phyloP scores from a whole-genome alignment of 2,888 invertebrate species.

The Nasonovia ribisnigri region DNA sequence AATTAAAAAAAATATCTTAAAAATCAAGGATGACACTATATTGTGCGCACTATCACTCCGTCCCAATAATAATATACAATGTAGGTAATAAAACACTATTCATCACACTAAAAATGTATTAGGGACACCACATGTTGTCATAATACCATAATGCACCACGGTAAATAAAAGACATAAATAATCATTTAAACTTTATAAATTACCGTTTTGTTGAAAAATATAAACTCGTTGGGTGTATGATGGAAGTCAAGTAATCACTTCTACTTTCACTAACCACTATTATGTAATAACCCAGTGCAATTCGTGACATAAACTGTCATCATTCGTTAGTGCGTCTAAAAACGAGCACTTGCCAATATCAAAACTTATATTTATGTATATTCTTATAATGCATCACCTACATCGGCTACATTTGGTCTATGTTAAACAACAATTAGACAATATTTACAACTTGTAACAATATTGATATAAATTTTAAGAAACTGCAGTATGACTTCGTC shows the following conservation, averaged over 20 bases:
- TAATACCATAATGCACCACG: not conserved
- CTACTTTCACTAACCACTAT: constrained; percentile 64
- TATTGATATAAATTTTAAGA: constrained; percentile 16
- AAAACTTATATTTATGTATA: not conserved
- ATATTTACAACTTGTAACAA: not conserved
- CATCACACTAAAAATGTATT: not conserved
- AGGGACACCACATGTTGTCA: not conserved
- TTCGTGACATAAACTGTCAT: constrained; percentile 55
- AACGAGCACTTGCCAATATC: constrained; percentile 41
- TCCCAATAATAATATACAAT: not conserved
- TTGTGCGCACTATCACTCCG: not conserved
- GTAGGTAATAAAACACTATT: constrained; percentile 13
- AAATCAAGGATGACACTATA: not conserved
- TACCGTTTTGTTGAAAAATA: constrained; percentile 14
- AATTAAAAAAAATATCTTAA: constrained; percentile 1
- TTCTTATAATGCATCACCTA: not conserved
- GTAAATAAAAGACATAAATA: not conserved
- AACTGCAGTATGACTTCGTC: not conserved
- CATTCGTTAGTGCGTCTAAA: constrained; percentile 35
- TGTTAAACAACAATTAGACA: not conserved
- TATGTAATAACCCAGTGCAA: constrained; percentile 32
- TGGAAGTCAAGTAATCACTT: constrained; percentile 49
- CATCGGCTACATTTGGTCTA: not conserved
- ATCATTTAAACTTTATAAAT: constrained; percentile 13
- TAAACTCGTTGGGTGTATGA: constrained; percentile 40